Conservation (phyloP, 2,113 vertebrate species). For the Sterrhoptilus dennistouni region DNA sequence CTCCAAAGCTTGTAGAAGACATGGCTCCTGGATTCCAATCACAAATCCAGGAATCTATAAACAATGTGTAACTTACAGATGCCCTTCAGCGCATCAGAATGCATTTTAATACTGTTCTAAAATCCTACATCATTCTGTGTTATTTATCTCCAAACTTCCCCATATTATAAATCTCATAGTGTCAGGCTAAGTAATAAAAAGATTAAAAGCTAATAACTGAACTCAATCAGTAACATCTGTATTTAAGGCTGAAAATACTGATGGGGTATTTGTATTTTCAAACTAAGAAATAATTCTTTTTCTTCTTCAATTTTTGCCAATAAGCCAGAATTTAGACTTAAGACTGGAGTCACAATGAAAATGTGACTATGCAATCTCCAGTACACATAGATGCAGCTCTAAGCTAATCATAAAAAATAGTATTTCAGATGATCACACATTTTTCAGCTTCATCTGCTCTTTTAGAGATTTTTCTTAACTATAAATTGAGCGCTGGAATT, state of each 20-base stretch:
- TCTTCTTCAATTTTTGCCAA: background rate
- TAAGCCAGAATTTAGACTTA: background rate
- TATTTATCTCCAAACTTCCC: slow-evolving; percentile 69
- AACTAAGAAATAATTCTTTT: background rate
- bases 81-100: slow-evolving; percentile 70
- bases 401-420: slow-evolving; percentile 11
- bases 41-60: slow-evolving; percentile 69
- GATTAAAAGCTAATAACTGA: slow-evolving; percentile 71
- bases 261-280: slow-evolving; percentile 8
- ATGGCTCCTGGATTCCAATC: slow-evolving; percentile 63
- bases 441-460: slow-evolving; percentile 57
- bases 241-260: slow-evolving; percentile 34
- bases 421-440: slow-evolving; percentile 20
- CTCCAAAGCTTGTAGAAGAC: slow-evolving; percentile 56
- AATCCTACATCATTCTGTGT: slow-evolving; percentile 67
- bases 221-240: slow-evolving; percentile 20
- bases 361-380: background rate
- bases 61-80: slow-evolving; percentile 74
- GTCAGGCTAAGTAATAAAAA: slow-evolving; percentile 70
- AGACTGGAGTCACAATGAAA: background rate
- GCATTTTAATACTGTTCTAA: slow-evolving; percentile 68
- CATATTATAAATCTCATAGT: slow-evolving; percentile 70
- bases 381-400: background rate
- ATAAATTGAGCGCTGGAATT: slow-evolving; percentile 24
- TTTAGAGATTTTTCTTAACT: slow-evolving; percentile 56